Evolutionary conservation across 2,797 vertebrate species (phyloP), one percentile per base, ranked within the genome.

Genomic region (Hyperoplus lanceolatus): DNA sequence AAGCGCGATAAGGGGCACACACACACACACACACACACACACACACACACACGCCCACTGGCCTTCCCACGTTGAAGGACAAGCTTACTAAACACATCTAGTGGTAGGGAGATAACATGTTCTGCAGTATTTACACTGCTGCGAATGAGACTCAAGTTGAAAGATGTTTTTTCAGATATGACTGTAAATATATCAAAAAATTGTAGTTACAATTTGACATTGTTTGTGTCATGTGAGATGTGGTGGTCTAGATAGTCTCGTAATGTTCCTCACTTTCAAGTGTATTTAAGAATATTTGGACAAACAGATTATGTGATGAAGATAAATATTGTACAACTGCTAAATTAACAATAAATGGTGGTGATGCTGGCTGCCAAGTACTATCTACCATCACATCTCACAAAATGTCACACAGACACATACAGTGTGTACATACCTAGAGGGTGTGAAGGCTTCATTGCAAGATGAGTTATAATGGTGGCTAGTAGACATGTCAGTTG

Each of bases 381-480:
- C 16, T 12, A n/a, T 46, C 12, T 0, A 3, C 38, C 51, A 59
- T 73, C 65, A 70, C 1, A 10, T 53, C 70, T 73, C 60, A 57
- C 43, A 61, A 12, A 62, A 38, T 61, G 54, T 62, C 73, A 59
- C 65, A 42, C 45, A 55, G 36, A 45, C 36, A 15, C n/a, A 56
- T 66, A 43, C 68, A 66, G 58, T 55, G 45, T 67, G 56, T 43
- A 62, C 74, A 81, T 67, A 57, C 15, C 70, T 49, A 54, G 63
- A 77, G 14, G 49, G 51, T 73, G 48, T 69, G 63, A 54, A 55
- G 73, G 45, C 29, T 64, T 79, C 62, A 50, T 5, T 13, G 50
- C 59, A 57, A 46, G 53, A 58, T 42, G n/a, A 51, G 65, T 83
- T 29, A 3, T 81, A 86, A 87, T 70, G 76, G 82, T 49, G 65